phyloP scores from a whole-genome alignment of 1,140 invertebrate genomes.

The Xylocopa sonorina region DNA sequence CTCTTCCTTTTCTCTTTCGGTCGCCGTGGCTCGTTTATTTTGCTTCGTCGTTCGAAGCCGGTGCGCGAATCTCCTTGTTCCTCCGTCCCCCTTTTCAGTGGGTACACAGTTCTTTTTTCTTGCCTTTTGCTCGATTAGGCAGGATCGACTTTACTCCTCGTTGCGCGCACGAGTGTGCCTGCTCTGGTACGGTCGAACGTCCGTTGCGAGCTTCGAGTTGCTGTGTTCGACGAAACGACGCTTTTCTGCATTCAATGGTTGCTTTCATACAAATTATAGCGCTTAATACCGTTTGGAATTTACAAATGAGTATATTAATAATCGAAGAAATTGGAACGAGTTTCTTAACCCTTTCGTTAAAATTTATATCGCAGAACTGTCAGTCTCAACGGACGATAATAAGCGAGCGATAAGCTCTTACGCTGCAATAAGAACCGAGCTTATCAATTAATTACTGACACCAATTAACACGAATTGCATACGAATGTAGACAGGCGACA shows the following conservation, averaged over 20 bases:
- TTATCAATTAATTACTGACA: background rate
- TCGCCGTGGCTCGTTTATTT: constrained; percentile 19
- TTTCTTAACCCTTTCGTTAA: background rate
- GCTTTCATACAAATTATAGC: too few species aligned
- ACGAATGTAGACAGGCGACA: background rate
- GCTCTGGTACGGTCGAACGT: too few species aligned
- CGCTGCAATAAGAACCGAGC: background rate
- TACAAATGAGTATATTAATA: too few species aligned
- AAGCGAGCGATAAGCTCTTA: background rate
- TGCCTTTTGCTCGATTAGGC: constrained; percentile 18
- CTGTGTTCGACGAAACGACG: too few species aligned
- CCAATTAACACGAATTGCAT: background rate
- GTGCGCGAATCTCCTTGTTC: constrained; percentile 1
- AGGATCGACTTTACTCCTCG: background rate
- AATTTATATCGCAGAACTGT: background rate
- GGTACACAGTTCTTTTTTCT: background rate
- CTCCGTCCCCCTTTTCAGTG: background rate
- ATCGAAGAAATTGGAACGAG: too few species aligned
- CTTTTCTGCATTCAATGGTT: too few species aligned
- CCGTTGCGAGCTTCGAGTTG: too few species aligned
- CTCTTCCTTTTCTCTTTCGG: background rate
- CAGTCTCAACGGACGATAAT: too few species aligned
- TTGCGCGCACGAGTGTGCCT: background rate
- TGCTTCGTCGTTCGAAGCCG: background rate
- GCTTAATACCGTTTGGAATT: too few species aligned